phyloP scores from a whole-genome alignment of 2,797 vertebrate species.

The Myotis daubentonii region DNA sequence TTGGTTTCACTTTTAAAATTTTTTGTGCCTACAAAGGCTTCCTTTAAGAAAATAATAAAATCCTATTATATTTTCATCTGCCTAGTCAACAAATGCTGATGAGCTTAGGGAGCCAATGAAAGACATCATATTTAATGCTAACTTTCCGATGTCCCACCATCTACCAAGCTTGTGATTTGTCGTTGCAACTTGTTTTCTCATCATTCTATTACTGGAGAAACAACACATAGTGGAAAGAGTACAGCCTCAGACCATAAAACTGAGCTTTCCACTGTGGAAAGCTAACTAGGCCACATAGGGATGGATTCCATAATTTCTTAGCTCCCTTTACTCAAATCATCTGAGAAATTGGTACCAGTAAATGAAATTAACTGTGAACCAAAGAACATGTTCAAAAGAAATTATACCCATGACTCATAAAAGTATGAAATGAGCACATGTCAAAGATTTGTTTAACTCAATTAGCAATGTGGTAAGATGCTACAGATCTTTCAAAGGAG shows the following conservation, averaged over 20 bases:
- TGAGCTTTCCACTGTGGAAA: neutral
- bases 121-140: neutral
- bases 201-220: neutral
- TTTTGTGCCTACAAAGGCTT: neutral
- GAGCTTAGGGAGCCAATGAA: neutral
- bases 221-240: neutral
- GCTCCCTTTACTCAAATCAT: neutral
- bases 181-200: neutral
- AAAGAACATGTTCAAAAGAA: constrained; percentile 45
- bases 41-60: constrained; percentile 36
- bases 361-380: neutral
- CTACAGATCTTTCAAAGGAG: constrained; percentile 6
- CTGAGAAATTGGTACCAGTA: neutral
- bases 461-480: constrained; percentile 33
- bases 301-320: neutral
- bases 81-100: neutral
- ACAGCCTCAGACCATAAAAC: neutral
- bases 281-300: neutral
- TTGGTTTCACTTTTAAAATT: neutral
- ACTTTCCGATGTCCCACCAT: neutral
- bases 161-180: neutral
- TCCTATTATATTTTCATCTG: constrained; percentile 10
- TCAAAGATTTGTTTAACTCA: constrained; percentile 23
- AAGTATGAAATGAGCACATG: constrained; percentile 18
- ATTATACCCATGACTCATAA: neutral